phyloP scores from a whole-genome alignment of 1,140 invertebrate species.

The Drosophila carrolli region DNA sequence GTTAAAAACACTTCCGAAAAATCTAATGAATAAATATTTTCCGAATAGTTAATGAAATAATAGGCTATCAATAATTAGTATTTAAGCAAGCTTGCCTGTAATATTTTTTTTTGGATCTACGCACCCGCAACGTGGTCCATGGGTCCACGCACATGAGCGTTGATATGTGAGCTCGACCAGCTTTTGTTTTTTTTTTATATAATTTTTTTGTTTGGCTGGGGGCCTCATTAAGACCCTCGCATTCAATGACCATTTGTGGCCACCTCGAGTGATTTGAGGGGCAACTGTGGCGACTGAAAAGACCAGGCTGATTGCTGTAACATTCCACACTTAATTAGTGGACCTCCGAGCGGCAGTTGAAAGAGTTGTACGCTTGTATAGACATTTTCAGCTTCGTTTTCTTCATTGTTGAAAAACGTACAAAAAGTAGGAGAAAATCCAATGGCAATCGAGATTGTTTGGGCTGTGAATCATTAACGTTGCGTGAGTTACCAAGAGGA shows the following conservation, averaged over 20 bases:
- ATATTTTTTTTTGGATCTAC: constrained; percentile 45
- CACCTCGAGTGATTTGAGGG: constrained; percentile 27
- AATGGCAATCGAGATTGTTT: constrained; percentile 13
- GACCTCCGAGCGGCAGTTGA: constrained; percentile 17
- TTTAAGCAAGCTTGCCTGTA: constrained; percentile 6
- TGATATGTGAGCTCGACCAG: constrained; percentile 63
- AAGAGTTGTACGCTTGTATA: constrained; percentile 35
- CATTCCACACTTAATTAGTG: constrained; percentile 77
- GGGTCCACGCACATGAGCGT: constrained; percentile 70
- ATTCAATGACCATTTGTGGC: constrained; percentile 63
- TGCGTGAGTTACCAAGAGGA: constrained; percentile 7
- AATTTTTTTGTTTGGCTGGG: constrained; percentile 12
- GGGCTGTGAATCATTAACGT: constrained; percentile 35
- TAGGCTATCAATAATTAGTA: no score
- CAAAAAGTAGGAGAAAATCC: constrained; percentile 3
- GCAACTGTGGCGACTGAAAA: constrained; percentile 25
- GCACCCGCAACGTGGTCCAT: constrained; percentile 54
- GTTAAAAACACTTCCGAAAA: no score
- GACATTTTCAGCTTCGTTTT: constrained; percentile 35
- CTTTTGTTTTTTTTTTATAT: constrained; percentile 18
- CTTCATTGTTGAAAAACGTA: constrained; percentile 34
- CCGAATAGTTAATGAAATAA: no score
- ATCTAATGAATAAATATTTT: no score
- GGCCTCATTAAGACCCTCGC: constrained; percentile 50
- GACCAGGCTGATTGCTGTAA: constrained; percentile 64